These are phyloP conservation scores for Pocillopora verrucosa DNA, from an alignment of 64 coral and sea anemone species.

Conservation along the genomic window DNA sequence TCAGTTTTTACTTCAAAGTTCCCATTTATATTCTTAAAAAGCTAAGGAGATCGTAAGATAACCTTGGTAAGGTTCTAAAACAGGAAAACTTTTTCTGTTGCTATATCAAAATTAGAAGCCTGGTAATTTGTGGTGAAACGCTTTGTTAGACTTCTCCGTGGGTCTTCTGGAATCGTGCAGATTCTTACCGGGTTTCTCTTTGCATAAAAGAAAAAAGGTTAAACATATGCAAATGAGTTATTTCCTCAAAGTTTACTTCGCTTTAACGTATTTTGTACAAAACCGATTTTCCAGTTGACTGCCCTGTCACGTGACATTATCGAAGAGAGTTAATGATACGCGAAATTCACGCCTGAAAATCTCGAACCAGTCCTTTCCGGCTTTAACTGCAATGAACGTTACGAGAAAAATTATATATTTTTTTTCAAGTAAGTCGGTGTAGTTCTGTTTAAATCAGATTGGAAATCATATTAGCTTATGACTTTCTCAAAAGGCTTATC, in stretches of 20 bases:
- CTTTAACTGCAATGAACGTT: neutral
- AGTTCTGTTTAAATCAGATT: constrained; percentile 2
- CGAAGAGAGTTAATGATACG: no score
- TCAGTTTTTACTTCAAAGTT: no score
- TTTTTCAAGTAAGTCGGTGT: neutral
- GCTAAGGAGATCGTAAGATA: neutral
- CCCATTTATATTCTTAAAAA: no score
- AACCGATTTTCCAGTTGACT: neutral
- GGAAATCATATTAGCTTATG: neutral
- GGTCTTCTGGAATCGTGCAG: neutral
- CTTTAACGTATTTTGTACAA: neutral
- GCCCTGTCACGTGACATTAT: constrained; percentile 7
- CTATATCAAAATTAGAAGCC: no score
- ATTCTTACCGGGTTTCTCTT: neutral
- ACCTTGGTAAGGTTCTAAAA: neutral
- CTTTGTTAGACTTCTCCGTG: neutral
- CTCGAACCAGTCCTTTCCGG: constrained; percentile 3
- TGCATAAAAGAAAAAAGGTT: neutral
- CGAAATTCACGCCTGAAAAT: neutral
- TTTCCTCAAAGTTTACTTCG: neutral
- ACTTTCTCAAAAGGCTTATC: neutral
- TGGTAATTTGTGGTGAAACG: neutral
- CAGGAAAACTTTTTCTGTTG: no score
- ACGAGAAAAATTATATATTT: no score
- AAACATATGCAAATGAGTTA: constrained; percentile 17